These are phyloP conservation scores for Neotoma lepida DNA, from an alignment of 2,113 vertebrate species.

Conservation along the genomic window DNA sequence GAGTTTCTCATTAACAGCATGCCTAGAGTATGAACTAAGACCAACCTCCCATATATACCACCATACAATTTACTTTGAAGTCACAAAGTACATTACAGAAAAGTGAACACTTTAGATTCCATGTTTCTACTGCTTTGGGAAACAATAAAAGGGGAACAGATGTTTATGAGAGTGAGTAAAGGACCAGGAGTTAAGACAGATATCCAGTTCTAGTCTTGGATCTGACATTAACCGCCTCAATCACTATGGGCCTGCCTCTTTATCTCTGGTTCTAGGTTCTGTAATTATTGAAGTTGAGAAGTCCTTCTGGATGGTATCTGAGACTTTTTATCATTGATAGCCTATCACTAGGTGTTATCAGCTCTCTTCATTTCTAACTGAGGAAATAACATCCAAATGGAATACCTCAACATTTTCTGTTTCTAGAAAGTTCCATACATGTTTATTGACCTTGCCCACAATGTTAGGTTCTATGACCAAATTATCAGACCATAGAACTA, in stretches of 20 bases:
- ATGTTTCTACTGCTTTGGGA: conserved; percentile 6
- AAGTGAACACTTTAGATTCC: conserved; percentile 8
- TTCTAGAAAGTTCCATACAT: conserved; percentile 50
- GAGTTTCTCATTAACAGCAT: background rate
- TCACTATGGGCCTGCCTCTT: background rate
- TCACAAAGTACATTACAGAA: background rate
- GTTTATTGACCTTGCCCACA: background rate
- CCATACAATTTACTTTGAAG: conserved; percentile 15
- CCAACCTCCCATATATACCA: background rate
- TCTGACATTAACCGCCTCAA: background rate
- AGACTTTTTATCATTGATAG: conserved; percentile 34
- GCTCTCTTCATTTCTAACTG: conserved; percentile 30
- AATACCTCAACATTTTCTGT: background rate
- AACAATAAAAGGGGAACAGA: background rate
- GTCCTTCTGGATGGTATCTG: background rate
- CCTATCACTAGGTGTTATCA: background rate
- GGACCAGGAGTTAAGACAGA: background rate
- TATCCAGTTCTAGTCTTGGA: background rate
- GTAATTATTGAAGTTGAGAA: background rate
- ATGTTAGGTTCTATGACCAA: background rate
- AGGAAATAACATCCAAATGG: conserved; percentile 12
- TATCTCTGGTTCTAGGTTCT: conserved; percentile 23
- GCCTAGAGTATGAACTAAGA: background rate
- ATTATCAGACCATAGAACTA: conserved; percentile 21
- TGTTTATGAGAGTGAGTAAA: background rate